Evolutionary conservation across 2,797 vertebrate species (phyloP).

Genomic region (Acanthurus tractus): DNA sequence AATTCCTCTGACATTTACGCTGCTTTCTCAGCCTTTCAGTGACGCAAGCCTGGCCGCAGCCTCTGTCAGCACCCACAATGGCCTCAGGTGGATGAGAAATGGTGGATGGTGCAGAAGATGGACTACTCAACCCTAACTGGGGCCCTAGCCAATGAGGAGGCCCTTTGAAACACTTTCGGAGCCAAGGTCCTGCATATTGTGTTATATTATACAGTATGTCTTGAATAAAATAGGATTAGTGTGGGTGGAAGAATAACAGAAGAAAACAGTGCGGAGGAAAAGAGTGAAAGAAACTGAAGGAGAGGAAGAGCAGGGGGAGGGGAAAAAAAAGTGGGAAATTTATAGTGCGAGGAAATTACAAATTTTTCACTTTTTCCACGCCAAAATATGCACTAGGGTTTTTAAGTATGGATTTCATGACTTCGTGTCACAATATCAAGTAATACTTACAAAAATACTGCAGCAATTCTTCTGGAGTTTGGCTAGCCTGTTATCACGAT

Average conservation of each 20-base stretch:
- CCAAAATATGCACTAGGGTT: slow-evolving; percentile 51
- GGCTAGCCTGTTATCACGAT: slow-evolving; percentile 1
- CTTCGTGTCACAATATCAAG: slow-evolving; percentile 22
- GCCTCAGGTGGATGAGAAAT: slow-evolving; percentile 71
- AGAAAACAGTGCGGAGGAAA: slow-evolving; percentile 49
- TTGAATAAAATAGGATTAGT: slow-evolving; percentile 75
- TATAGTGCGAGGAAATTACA: slow-evolving; percentile 41
- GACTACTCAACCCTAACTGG: slow-evolving; percentile 44
- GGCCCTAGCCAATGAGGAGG: slow-evolving; percentile 40
- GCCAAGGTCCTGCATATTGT: slow-evolving; percentile 71
- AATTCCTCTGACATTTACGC: slow-evolving; percentile 87
- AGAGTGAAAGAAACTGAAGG: slow-evolving; percentile 45
- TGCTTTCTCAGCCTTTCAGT: slow-evolving; percentile 72
- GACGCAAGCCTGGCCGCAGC: slow-evolving; percentile 70
- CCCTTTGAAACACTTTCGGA: slow-evolving; percentile 47
- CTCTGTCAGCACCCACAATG: slow-evolving; percentile 61
- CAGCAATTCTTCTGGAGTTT: slow-evolving; percentile 10
- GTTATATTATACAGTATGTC: slow-evolving; percentile 69
- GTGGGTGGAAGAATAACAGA: slow-evolving; percentile 74
- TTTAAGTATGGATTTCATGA: slow-evolving; percentile 30
- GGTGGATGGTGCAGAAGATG: slow-evolving; percentile 44
- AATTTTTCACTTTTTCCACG: slow-evolving; percentile 26
- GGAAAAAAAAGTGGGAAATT: slow-evolving; percentile 36
- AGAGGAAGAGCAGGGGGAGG: slow-evolving; percentile 42
- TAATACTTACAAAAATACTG: slow-evolving; percentile 16